Percentiles rank a stretch among this genome's conserved stretches.
These are phyloP conservation scores for Iphiclides podalirius DNA, from an alignment of 2,888 invertebrate genomes.

Conservation along the genomic window DNA sequence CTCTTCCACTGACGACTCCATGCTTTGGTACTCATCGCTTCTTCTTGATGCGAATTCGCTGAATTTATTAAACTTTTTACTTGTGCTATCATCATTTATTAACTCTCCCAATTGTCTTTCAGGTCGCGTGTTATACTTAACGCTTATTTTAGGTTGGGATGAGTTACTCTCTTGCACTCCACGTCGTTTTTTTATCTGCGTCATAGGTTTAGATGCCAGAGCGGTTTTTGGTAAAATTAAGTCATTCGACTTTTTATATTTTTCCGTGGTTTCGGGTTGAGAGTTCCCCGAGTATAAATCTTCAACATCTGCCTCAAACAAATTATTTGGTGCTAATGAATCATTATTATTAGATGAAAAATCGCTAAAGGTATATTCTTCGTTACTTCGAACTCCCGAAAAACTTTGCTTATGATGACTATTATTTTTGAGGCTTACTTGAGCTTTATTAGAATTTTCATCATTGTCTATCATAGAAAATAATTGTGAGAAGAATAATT, in stretches of 20 bases:
- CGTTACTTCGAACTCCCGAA: no score
- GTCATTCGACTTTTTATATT: background rate
- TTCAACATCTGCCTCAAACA: background rate
- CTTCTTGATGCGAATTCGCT: background rate
- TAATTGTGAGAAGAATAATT: conserved; percentile 11
- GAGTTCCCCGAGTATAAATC: background rate
- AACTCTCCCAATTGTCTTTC: background rate
- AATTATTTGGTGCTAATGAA: background rate
- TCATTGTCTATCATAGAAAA: conserved; percentile 13
- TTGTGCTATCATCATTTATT: background rate
- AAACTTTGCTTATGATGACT: no score
- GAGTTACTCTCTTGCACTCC: background rate
- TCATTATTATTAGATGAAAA: no score
- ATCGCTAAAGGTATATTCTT: no score
- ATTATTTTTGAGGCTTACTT: background rate
- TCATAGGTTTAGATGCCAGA: no score
- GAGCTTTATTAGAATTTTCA: background rate
- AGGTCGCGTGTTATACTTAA: background rate
- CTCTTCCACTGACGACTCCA: background rate
- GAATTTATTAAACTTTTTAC: background rate
- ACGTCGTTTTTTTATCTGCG: conserved; percentile 1
- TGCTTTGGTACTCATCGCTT: background rate
- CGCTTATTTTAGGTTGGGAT: background rate
- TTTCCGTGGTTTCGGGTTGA: background rate
- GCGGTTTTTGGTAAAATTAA: no score